These are phyloP conservation scores for Crotalus tigris DNA, from an alignment of 2,113 vertebrate genomes.

Conservation along the genomic window DNA sequence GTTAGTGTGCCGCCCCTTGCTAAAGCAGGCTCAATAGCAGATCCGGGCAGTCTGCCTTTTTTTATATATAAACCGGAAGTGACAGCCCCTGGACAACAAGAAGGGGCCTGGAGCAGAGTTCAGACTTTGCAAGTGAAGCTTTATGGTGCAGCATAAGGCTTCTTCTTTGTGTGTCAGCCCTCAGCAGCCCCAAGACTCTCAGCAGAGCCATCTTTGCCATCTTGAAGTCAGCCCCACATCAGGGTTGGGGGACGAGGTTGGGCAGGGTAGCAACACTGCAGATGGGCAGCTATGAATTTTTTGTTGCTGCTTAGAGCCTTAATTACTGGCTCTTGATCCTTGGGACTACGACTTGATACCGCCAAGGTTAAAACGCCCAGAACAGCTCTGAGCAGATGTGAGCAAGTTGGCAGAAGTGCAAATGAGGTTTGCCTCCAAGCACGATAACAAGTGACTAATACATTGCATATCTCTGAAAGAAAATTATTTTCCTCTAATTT, in stretches of 20 bases:
- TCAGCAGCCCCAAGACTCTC: not conserved
- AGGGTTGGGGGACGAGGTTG: slow-evolving; percentile 60
- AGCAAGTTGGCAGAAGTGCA: slow-evolving; percentile 80
- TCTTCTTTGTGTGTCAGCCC: not conserved
- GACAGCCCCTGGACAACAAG: not conserved
- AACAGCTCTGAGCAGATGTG: slow-evolving; percentile 79
- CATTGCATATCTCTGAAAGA: slow-evolving; percentile 81
- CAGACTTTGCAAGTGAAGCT: not conserved
- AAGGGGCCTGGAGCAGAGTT: not conserved
- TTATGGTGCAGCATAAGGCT: not conserved
- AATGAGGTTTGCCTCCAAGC: slow-evolving; percentile 82
- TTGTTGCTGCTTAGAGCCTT: slow-evolving; percentile 74
- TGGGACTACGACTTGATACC: slow-evolving; percentile 75
- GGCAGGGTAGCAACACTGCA: slow-evolving; percentile 62
- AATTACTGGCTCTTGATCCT: slow-evolving; percentile 80
- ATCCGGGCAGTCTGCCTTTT: not conserved
- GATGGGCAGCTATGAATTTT: slow-evolving; percentile 68
- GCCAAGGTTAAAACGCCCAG: slow-evolving; percentile 82
- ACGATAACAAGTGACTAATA: slow-evolving; percentile 83
- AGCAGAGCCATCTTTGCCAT: slow-evolving; percentile 37
- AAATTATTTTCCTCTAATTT: slow-evolving; percentile 84
- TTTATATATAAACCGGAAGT: not conserved
- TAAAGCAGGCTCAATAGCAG: not conserved
- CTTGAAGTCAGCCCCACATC: slow-evolving; percentile 52
- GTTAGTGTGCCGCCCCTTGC: not conserved